A percentile compares a stretch with the other conserved stretches of the same genome.
phyloP scores from a whole-genome alignment of 2,113 vertebrate species.

The Amazona vittata region DNA sequence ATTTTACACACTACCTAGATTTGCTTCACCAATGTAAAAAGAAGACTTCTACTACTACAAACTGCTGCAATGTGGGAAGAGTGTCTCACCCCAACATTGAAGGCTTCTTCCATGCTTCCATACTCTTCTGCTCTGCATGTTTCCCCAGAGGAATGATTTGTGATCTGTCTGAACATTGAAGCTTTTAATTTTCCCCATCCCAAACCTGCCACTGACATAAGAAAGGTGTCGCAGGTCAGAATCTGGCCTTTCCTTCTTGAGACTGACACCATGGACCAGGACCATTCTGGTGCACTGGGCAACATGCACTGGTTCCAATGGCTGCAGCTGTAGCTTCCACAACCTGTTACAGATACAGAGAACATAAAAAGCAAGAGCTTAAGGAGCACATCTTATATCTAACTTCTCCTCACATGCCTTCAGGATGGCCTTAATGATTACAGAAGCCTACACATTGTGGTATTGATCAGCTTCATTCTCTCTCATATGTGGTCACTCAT shows the following conservation, averaged over 20 bases:
- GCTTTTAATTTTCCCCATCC: not conserved
- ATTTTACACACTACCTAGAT: not conserved
- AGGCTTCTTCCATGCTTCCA: not conserved
- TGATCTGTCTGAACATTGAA: not conserved
- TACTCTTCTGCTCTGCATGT: not conserved
- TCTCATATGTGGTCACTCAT: not conserved
- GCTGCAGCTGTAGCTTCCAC: not conserved
- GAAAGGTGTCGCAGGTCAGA: not conserved
- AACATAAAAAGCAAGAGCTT: not conserved
- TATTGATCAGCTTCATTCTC: not conserved
- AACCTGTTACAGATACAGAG: not conserved
- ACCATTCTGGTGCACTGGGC: not conserved
- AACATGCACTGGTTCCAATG: fast-evolving
- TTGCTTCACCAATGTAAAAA: not conserved
- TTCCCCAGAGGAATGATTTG: not conserved
- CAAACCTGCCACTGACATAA: not conserved
- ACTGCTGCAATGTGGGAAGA: not conserved
- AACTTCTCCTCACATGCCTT: not conserved
- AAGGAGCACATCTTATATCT: not conserved
- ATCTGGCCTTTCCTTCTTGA: not conserved
- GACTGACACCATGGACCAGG: not conserved
- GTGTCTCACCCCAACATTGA: not conserved
- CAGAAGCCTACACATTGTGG: not conserved
- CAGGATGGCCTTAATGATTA: not conserved
- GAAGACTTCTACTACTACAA: not conserved